Evolutionary conservation across 2,113 vertebrate species (phyloP).

Genomic region (Pristiophorus japonicus): DNA sequence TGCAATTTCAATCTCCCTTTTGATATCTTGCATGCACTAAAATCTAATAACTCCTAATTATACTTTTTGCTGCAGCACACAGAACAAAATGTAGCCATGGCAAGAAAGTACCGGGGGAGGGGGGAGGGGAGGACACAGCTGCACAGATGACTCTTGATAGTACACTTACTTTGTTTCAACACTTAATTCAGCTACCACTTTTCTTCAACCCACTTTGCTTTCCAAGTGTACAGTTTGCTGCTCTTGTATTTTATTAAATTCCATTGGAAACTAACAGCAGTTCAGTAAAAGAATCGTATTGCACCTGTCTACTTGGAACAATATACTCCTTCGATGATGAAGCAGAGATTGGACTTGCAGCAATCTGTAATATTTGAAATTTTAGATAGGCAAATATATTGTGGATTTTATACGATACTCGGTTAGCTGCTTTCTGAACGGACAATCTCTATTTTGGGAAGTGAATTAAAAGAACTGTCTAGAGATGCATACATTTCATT

Average conservation of each 20-base stretch:
- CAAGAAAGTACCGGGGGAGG: neutral
- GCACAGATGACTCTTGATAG: neutral
- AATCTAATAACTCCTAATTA: neutral
- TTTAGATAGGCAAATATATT: neutral
- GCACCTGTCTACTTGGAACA: neutral
- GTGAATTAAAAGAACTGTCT: neutral
- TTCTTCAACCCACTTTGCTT: neutral
- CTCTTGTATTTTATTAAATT: neutral
- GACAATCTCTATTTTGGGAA: neutral
- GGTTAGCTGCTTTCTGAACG: neutral
- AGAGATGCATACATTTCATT: neutral
- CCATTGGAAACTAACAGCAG: neutral
- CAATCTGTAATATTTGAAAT: neutral
- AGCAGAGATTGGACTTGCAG: neutral
- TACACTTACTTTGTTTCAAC: neutral
- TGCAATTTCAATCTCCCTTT: neutral
- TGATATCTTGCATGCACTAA: neutral
- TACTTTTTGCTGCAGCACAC: neutral
- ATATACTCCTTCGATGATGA: neutral
- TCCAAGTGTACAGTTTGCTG: neutral
- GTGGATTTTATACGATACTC: neutral
- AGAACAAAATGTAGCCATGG: neutral
- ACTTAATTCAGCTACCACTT: neutral
- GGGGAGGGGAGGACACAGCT: neutral
- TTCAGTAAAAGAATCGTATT: neutral